Base-by-base conservation (phyloP, 2,888 invertebrate genomes). In the Drosophila testacea region DNA sequence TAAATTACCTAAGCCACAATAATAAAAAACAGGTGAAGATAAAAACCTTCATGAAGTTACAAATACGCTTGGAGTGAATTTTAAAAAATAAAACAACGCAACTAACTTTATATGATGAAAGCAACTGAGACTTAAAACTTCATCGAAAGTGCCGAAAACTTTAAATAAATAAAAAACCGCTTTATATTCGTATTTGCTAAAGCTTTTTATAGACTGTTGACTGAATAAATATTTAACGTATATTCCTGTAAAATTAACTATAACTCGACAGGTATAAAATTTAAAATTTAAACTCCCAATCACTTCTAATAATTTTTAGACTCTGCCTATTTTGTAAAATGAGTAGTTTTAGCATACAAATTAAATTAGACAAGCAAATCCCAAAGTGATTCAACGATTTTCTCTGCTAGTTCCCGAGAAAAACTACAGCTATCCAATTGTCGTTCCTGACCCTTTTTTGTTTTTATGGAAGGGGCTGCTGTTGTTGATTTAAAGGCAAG, bases 1-100 rank as follows among this genome's bases (percentile, higher is more conserved):
- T 79, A 83, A 79, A 82, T 80, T 77, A 75, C 68, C 61, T 55
- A 72, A 50, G 36, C 50, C 51, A 54, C 41, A 63, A 65, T 50
- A 51, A 57, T 38, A 47, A 13, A 39, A 50, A 32, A 54, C 60
- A 56, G 27, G 30, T 34, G 22, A 22, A 60, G 64, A 65, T 73
- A 64, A 67, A 65, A 69, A 27, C 46, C 50, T 16, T 28, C 38
- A 39, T 28, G 22, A 56, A 65, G 60, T 47, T 42, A 13, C 27
- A 22, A 54, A 48, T 54, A 48, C 32, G 7, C 13, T 48, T 11
- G 9, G 10, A 11, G 22, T 34, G 28, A 32, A 10, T 4, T 41
- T 47, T 47, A 36, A 48, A 63, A 48, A 48, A 34, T 34, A 44
- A 7, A 30, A 39, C 10, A 30, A 41, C 13, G 2, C 11, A 44